Evolutionary conservation across 2,888 invertebrate genomes (phyloP).

Genomic region (Xiphydria camelus): DNA sequence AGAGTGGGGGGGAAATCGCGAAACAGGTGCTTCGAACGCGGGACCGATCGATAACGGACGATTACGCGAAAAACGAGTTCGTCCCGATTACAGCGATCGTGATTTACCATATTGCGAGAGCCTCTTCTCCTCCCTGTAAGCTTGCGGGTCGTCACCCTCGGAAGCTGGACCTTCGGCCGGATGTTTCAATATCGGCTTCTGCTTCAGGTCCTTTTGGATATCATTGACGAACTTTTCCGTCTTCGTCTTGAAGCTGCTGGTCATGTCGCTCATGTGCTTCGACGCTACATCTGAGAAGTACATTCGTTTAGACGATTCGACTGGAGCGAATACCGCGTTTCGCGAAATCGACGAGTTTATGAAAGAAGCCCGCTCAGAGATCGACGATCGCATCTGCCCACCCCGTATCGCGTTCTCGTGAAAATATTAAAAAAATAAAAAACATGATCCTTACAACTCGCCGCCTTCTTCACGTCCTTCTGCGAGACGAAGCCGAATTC

Average conservation of each 20-base stretch:
- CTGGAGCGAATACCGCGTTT: too few relatives aligned
- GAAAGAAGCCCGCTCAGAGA: too few relatives aligned
- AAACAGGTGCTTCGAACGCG: too few relatives aligned
- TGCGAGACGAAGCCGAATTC: constrained; percentile 62
- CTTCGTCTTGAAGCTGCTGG: constrained; percentile 69
- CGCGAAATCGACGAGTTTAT: too few relatives aligned
- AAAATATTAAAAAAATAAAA: constrained; percentile 13
- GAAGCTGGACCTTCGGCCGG: constrained; percentile 54
- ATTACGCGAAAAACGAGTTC: background rate
- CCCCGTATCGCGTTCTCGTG: constrained; percentile 5
- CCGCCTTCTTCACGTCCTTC: constrained; percentile 45
- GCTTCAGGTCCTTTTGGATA: constrained; percentile 65
- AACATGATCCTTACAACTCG: constrained; percentile 50
- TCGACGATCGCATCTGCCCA: background rate
- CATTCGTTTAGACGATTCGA: constrained; percentile 8
- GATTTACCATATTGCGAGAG: constrained; percentile 70
- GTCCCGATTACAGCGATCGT: too few relatives aligned
- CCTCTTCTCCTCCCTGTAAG: constrained; percentile 72
- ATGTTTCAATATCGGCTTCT: constrained; percentile 59
- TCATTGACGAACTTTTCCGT: constrained; percentile 71
- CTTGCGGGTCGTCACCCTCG: constrained; percentile 65
- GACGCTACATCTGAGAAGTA: constrained; percentile 60
- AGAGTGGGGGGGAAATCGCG: too few relatives aligned
- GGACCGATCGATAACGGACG: too few relatives aligned
- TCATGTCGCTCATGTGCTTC: constrained; percentile 70